A percentile compares a stretch with the other conserved stretches of the same genome.
Conservation (phyloP, 2,113 vertebrate species). For the Oryzias woworae region DNA sequence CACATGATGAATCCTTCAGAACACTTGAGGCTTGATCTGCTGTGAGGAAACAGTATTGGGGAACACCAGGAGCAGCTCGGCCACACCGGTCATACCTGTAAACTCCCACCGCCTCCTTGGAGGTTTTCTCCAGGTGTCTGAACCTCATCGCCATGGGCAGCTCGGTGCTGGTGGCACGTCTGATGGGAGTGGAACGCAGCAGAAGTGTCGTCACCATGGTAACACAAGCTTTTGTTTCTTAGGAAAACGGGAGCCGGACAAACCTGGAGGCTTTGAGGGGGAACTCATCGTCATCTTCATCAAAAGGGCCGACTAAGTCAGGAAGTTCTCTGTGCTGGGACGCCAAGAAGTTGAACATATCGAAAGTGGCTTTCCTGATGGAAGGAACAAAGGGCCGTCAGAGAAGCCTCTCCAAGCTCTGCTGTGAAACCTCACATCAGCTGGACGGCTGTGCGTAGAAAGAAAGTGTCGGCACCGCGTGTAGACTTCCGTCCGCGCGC, state of each 20-base stretch:
- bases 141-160: constrained; percentile 94
- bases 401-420: neutral
- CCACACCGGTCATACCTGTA: constrained; percentile 78
- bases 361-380: constrained; percentile 88
- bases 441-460: neutral
- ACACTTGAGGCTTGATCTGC: too few species aligned
- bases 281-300: constrained; percentile 91
- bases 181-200: constrained; percentile 38
- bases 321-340: constrained; percentile 88
- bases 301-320: constrained; percentile 74
- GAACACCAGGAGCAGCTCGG: too few species aligned
- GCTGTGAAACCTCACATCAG: too few species aligned
- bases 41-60: too few species aligned
- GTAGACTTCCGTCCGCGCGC: constrained; percentile 85
- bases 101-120: constrained; percentile 92
- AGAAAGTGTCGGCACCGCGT: constrained; percentile 67
- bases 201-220: neutral
- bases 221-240: neutral
- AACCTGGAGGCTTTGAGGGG: constrained; percentile 89
- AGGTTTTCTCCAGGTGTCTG: constrained; percentile 88
- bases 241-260: neutral
- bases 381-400: neutral
- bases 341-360: constrained; percentile 94
- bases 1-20: too few species aligned
- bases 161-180: constrained; percentile 88